Evolutionary conservation across 2,797 vertebrate species (phyloP), one percentile per base, ranked within the genome.

Genomic region (Limosa lapponica): DNA sequence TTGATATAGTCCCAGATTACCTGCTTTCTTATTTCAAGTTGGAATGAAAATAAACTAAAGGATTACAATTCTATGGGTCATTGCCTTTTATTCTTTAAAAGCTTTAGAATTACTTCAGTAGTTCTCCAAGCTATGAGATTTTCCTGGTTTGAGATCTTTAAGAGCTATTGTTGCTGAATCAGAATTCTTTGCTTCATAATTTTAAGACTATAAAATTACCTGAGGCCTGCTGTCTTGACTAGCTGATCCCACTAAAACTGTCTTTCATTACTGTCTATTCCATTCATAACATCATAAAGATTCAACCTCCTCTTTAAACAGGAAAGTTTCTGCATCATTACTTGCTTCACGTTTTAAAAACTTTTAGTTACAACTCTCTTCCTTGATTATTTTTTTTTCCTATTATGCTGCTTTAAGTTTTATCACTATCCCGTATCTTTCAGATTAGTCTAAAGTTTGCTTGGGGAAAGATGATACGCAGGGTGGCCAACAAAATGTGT

Each of bases 381-480:
- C 6, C 24, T 49, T 32, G 8, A 17, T 16, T 25, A 11, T 46
- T 46, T 51, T 75, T 72, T 24, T 62, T 4, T 4, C 44, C 20
- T 36, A 23, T 44, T 30, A 73, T 2, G 4, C 24, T 82, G 24
- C 20, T 75, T 75, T 25, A 80, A 16, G 23, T 72, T 57, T 69
- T 78, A 64, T 22, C 28, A 44, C 20, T 44, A 66, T 39, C 16
- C 19, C 1, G 2, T 6, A 4, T 62, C 39, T 41, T 54, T 49
- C 28, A 86, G 25, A 18, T 67, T 34, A 77, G 15, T 16, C 36
- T 75, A 3, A 61, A 46, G 18, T 48, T 54, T 85, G 36, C 10
- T 11, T 23, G 44, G 22, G 28, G 24, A 70, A 83, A 0, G 0
- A 64, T 0, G 0, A 32, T 16, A 73, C 0, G 2, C 20, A 13